A percentile compares a stretch with the other conserved stretches of the same genome.
phyloP scores from a whole-genome alignment of 2,113 vertebrate species.

The Pica pica region DNA sequence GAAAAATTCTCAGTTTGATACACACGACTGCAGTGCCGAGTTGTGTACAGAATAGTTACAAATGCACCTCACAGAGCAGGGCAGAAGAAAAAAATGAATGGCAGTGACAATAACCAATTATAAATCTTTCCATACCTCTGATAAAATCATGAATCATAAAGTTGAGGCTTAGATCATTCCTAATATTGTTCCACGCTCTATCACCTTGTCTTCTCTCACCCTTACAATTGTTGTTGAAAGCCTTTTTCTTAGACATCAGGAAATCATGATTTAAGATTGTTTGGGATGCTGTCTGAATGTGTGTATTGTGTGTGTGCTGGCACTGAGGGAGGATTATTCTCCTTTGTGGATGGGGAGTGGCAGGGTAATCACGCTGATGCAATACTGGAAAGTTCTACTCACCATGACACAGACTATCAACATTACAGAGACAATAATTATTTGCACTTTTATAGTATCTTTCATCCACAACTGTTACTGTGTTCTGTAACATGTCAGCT shows the following conservation, averaged over 20 bases:
- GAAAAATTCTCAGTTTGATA: not conserved
- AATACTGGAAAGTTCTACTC: conserved; percentile 50
- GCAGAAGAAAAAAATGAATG: not conserved
- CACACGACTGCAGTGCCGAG: not conserved
- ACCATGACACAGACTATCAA: not conserved
- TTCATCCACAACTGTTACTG: not conserved
- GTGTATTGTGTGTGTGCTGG: conserved; percentile 12
- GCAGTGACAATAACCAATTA: not conserved
- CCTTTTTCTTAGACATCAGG: not conserved
- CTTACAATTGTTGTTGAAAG: not conserved
- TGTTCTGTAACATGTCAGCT: not conserved
- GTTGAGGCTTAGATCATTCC: not conserved
- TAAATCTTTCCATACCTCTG: not conserved
- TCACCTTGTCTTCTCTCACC: not conserved
- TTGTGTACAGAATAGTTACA: not conserved
- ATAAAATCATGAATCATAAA: not conserved
- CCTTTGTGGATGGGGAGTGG: conserved; percentile 39
- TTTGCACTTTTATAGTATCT: not conserved
- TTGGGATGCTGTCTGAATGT: not conserved
- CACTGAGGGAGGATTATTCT: not conserved
- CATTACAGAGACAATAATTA: not conserved
- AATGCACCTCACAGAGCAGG: not conserved
- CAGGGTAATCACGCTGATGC: conserved; percentile 33
- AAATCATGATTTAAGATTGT: not conserved
- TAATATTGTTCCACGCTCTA: not conserved